These are phyloP conservation scores for Scaptomyza flava DNA, from an alignment of 2,888 invertebrate genomes.

Conservation along the genomic window DNA sequence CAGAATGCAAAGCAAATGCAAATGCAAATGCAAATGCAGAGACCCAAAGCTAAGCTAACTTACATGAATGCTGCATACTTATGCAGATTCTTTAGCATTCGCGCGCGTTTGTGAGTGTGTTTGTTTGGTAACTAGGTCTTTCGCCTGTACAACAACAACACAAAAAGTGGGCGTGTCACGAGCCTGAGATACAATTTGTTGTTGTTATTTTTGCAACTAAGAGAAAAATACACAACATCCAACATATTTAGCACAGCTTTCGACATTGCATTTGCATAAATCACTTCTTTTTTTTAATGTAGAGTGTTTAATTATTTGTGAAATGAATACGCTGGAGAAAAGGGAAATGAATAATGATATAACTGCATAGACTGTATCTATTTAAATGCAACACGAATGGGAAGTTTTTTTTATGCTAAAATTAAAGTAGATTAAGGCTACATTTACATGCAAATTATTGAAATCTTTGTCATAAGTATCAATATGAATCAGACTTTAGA, in stretches of 20 bases:
- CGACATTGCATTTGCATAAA: constrained; percentile 47
- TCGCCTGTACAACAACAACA: constrained; percentile 7
- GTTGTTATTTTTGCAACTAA: constrained; percentile 9
- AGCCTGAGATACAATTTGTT: constrained; percentile 29
- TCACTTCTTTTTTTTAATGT: constrained; percentile 1
- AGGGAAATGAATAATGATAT: constrained; percentile 26
- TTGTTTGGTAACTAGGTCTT: constrained; percentile 61
- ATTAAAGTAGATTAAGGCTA: constrained; percentile 3
- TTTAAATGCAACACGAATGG: constrained; percentile 3
- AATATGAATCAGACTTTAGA: too few relatives aligned
- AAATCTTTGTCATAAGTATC: too few relatives aligned
- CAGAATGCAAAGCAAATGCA: constrained; percentile 57
- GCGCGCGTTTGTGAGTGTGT: constrained; percentile 14
- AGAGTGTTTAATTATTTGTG: constrained; percentile 30
- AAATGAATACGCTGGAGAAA: constrained; percentile 21
- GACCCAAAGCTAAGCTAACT: constrained; percentile 66
- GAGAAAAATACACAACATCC: constrained; percentile 8
- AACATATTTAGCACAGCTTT: constrained; percentile 49
- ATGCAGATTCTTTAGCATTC: constrained; percentile 33
- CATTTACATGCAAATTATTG: too few relatives aligned
- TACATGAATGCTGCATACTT: constrained; percentile 52
- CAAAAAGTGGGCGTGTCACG: constrained; percentile 36
- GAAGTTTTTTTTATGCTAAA: neutral
- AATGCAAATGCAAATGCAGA: constrained; percentile 36
- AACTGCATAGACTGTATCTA: constrained; percentile 19